A percentile compares a stretch with the other conserved stretches of the same genome.
Conservation (phyloP, 2,113 vertebrate genomes). For the Dendropsophus ebraccatus region DNA sequence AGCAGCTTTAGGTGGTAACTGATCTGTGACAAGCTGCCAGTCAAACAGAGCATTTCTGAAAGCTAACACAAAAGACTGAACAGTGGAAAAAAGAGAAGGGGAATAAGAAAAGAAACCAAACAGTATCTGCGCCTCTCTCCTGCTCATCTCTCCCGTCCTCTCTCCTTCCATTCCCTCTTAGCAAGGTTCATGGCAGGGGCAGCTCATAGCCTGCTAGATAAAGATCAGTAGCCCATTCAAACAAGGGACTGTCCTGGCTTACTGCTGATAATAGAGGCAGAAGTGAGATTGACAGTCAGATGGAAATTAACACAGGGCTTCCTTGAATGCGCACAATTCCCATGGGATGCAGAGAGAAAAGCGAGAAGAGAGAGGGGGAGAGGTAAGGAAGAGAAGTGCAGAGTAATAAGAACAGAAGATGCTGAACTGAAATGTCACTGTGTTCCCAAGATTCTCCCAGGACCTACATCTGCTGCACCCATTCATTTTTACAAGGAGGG, state of each 20-base stretch:
- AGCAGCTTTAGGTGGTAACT: constrained; percentile 99
- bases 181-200: constrained; percentile 76
- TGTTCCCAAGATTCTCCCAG: constrained; percentile 56
- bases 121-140: constrained; percentile 74
- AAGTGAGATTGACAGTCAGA: constrained; percentile 78
- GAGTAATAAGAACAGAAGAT: constrained; percentile 59
- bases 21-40: constrained; percentile 99
- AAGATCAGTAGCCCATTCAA: constrained; percentile 74
- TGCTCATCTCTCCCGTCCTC: constrained; percentile 59
- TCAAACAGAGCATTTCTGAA: constrained; percentile 98
- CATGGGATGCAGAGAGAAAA: constrained; percentile 69
- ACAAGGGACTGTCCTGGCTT: constrained; percentile 71
- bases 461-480: constrained; percentile 59
- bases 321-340: constrained; percentile 75
- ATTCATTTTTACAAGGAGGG: constrained; percentile 4
- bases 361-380: constrained; percentile 63
- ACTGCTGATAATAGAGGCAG: constrained; percentile 74
- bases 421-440: constrained; percentile 83
- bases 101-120: constrained; percentile 78
- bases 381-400: constrained; percentile 61
- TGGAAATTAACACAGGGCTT: constrained; percentile 73
- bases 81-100: constrained; percentile 76
- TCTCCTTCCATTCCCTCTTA: constrained; percentile 53
- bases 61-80: constrained; percentile 93
- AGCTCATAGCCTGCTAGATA: constrained; percentile 69